Base-by-base conservation (phyloP, 2,888 invertebrate species). In the Asteroscopus sphinx region DNA sequence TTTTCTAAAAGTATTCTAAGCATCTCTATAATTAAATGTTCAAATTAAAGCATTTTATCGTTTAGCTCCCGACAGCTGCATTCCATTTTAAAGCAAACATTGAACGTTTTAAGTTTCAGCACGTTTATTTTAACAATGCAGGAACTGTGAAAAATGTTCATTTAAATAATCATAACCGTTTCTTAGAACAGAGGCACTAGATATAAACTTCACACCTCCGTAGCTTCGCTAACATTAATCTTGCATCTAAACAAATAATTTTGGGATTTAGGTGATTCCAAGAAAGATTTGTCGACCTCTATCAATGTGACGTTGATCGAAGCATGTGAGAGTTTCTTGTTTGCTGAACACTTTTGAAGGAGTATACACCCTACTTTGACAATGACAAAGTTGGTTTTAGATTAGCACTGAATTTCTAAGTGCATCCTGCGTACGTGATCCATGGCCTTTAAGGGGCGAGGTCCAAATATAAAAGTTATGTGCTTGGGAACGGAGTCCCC, bases 401-500 rank as follows among this genome's bases (percentile, higher is more conserved):
- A 5, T 42, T 8, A 3, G 7, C n/a, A 8, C 1, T 21, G 17
- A 8, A 1, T 1, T 28, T 15, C 49, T 57, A 71, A 40, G 49
- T 33, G 57, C 59, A 61, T 58, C 51, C 47, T 58, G 45, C 47
- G 68, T 84, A 85, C 85, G 85, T 88, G 87, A 88, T 88, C 80
- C 77, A 74, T 36, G 12, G 37, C 33, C 80, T 80, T 82, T 82
- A 69, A 77, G 78, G 77, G 73, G 79, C 67, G 70, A 66, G 72
- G 76, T 74, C 76, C 74, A 82, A 83, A 86, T 86, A 87, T 80
- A 85, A 85, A 74, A 88, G 80, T 89, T 86, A 89, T 87, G 86
- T 80, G 85, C 89, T 86, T 91, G 91, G 89, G 90, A 92, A 91
- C 85, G 55, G 41, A 62, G 68, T 85, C 82, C 85, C 85, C 84